Evolutionary conservation across 2,888 invertebrate genomes (phyloP).

Genomic region (Lumbricus terrestris): DNA sequence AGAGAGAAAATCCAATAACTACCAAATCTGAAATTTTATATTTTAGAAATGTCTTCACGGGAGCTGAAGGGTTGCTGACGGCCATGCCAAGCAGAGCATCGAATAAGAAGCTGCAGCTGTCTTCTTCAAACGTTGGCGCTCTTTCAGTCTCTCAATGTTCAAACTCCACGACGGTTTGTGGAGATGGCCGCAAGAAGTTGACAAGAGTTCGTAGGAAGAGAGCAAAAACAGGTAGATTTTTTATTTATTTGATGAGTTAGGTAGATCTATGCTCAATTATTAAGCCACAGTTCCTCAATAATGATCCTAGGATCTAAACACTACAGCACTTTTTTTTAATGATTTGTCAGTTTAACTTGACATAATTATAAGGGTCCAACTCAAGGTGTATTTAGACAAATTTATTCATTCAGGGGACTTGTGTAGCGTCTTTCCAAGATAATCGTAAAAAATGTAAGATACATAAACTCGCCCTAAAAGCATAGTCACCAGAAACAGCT

Average conservation of each 20-base stretch:
- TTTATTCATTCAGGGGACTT: too few species aligned
- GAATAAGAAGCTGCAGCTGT: not conserved
- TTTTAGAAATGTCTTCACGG: not conserved
- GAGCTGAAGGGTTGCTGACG: not conserved
- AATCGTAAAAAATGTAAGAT: too few species aligned
- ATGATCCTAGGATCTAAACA: not conserved
- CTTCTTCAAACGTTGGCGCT: not conserved
- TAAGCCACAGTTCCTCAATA: not conserved
- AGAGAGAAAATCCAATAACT: not conserved
- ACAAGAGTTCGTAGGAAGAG: not conserved
- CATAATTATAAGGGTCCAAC: not conserved
- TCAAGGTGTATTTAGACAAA: too few species aligned
- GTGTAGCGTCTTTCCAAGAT: too few species aligned
- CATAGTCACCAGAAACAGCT: too few species aligned
- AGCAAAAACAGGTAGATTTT: not conserved
- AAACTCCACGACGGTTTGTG: not conserved
- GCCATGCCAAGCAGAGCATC: not conserved
- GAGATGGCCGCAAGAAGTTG: not conserved
- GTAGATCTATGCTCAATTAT: not conserved
- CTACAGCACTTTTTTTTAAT: not conserved
- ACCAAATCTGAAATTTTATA: not conserved
- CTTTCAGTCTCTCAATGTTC: not conserved
- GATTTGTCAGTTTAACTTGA: not conserved
- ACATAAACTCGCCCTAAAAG: too few species aligned
- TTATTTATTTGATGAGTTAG: too few species aligned